These are phyloP conservation scores for Scaptomyza graminum DNA, from an alignment of 1,140 invertebrate genomes.

Conservation along the genomic window DNA sequence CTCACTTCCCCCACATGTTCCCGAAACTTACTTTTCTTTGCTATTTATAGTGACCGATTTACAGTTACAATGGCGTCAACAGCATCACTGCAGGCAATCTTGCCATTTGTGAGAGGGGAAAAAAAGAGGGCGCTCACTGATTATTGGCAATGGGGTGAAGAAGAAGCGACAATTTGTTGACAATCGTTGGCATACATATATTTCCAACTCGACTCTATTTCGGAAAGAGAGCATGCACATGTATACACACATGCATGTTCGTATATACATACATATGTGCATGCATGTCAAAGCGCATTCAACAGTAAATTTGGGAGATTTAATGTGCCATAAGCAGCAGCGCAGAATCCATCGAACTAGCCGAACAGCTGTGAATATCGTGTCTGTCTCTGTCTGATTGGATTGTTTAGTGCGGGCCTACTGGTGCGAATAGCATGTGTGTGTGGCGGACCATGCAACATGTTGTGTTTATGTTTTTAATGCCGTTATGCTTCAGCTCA, in stretches of 20 bases:
- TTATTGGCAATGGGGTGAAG: slow-evolving; percentile 7
- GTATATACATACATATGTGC: neutral
- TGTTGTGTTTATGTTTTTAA: too few species aligned
- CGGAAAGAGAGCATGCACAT: slow-evolving; percentile 2
- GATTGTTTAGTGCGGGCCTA: too few species aligned
- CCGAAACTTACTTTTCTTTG: slow-evolving; percentile 65
- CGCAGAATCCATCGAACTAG: slow-evolving; percentile 16
- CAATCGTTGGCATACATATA: slow-evolving; percentile 8
- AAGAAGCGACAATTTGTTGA: slow-evolving; percentile 34
- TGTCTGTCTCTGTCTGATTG: slow-evolving; percentile 15
- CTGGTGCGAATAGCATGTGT: too few species aligned
- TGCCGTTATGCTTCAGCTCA: too few species aligned
- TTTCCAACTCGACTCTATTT: slow-evolving; percentile 22
- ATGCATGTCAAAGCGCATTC: slow-evolving; percentile 24
- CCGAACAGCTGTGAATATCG: slow-evolving; percentile 34
- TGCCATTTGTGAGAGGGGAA: neutral
- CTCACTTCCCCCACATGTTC: slow-evolving; percentile 51
- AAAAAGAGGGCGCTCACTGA: neutral
- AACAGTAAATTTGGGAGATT: slow-evolving; percentile 53
- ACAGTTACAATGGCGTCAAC: slow-evolving; percentile 43
- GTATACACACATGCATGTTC: neutral
- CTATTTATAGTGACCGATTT: slow-evolving; percentile 68
- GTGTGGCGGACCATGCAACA: too few species aligned
- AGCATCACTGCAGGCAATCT: slow-evolving; percentile 15
- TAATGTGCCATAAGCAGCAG: neutral